Conservation (phyloP, 2,113 vertebrate species). For the Hippoglossus stenolepis region DNA sequence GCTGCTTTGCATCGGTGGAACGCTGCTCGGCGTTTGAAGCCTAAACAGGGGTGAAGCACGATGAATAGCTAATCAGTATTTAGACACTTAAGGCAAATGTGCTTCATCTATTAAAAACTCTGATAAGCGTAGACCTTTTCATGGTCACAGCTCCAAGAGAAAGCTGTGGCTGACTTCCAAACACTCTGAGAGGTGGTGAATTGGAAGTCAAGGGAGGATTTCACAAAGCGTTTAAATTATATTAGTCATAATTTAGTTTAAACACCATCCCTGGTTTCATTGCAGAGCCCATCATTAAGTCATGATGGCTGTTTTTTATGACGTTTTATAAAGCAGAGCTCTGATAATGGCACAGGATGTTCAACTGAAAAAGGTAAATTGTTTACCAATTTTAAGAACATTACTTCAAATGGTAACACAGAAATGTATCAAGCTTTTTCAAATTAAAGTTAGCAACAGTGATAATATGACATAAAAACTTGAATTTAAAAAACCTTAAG, state of each 20-base stretch:
- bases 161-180: constrained; percentile 39
- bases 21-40: constrained; percentile 41
- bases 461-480: neutral
- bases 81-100: constrained; percentile 54
- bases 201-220: too few relatives aligned
- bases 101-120: constrained; percentile 42
- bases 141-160: constrained; percentile 35
- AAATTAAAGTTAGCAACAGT: neutral
- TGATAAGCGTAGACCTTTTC: constrained; percentile 32
- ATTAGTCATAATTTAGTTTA: neutral
- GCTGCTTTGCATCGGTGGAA: constrained; percentile 33
- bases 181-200: constrained; percentile 8
- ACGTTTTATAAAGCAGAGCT: neutral
- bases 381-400: neutral
- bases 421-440: neutral
- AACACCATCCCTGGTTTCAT: neutral
- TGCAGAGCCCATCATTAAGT: neutral
- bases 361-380: neutral
- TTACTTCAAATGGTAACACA: neutral
- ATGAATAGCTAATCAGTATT: constrained; percentile 59
- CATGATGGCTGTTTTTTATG: neutral
- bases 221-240: constrained; percentile 2
- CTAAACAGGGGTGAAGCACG: constrained; percentile 39
- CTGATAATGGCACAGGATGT: neutral
- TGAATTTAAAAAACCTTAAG: too few relatives aligned